These are phyloP conservation scores for Marisa cornuarietis DNA, from an alignment of 1,140 invertebrate species.

Conservation along the genomic window DNA sequence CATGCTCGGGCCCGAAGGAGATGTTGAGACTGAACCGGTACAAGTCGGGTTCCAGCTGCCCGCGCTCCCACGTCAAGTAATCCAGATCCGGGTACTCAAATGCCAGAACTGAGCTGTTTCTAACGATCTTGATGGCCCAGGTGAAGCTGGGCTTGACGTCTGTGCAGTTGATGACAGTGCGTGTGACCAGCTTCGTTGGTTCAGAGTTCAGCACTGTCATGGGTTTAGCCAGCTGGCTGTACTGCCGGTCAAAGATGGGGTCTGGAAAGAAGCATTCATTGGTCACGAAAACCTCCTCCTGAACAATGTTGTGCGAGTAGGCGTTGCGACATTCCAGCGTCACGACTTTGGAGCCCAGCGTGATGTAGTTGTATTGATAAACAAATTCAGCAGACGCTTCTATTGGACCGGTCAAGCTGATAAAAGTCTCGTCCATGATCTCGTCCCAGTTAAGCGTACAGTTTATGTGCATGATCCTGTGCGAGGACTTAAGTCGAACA, in stretches of 20 bases:
- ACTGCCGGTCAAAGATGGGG: neutral
- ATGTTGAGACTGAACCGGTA: neutral
- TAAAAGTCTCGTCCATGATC: no score
- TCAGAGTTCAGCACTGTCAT: neutral
- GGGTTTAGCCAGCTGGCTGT: neutral
- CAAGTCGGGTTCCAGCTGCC: neutral
- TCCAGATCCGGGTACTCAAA: neutral
- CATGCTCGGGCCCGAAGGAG: neutral
- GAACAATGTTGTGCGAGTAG: neutral
- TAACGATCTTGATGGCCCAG: neutral
- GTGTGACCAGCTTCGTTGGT: neutral
- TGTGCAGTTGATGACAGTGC: neutral
- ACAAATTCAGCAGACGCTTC: accelerated
- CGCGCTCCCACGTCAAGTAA: neutral
- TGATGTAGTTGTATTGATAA: neutral
- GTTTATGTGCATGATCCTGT: no score
- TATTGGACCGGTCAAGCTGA: no score
- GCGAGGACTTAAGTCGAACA: no score
- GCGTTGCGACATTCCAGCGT: neutral
- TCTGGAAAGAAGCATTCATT: neutral
- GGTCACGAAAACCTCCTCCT: neutral
- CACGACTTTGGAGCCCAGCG: neutral
- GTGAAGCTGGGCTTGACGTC: neutral
- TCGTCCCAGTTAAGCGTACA: no score
- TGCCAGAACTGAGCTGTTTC: neutral